A percentile compares a stretch with the other conserved stretches of the same genome.
Evolutionary conservation across 2,113 vertebrate species (phyloP).

Genomic region (Pantherophis guttatus): DNA sequence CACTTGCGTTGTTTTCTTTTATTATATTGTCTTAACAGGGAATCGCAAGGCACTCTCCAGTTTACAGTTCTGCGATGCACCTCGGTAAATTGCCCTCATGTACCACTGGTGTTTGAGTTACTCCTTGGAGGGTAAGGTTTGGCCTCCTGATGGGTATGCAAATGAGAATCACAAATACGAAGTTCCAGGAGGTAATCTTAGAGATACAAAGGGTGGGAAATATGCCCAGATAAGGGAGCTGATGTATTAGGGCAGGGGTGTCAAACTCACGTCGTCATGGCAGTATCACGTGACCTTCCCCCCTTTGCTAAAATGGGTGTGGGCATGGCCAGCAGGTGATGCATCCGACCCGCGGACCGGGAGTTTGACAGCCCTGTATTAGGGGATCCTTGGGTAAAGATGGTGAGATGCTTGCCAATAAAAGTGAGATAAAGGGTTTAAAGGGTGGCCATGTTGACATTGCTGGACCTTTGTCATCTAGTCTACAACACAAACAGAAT

Average conservation of each 20-base stretch:
- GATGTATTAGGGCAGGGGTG: not conserved
- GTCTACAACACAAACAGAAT: not conserved
- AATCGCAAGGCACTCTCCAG: constrained; percentile 79
- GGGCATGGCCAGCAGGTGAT: too few relatives aligned
- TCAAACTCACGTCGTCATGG: too few relatives aligned
- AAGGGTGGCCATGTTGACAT: not conserved
- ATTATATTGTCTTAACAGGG: constrained; percentile 68
- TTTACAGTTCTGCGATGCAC: constrained; percentile 83
- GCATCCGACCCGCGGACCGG: too few relatives aligned
- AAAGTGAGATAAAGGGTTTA: not conserved
- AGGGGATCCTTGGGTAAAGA: not conserved
- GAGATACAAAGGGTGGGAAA: not conserved
- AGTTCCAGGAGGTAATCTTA: constrained; percentile 20
- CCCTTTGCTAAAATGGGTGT: too few relatives aligned
- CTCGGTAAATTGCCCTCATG: constrained; percentile 73
- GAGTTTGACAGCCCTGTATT: not conserved
- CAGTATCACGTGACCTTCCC: too few relatives aligned
- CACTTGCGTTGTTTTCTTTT: not conserved
- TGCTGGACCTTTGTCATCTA: not conserved
- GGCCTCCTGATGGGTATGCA: constrained; percentile 4
- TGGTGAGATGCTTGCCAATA: too few relatives aligned
- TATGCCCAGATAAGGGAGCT: not conserved
- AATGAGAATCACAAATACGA: constrained; percentile 5
- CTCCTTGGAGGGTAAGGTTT: constrained; percentile 25
- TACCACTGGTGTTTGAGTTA: constrained; percentile 21